Evolutionary conservation across 2,113 vertebrate species (phyloP).

Genomic region (Hoplias malabaricus): DNA sequence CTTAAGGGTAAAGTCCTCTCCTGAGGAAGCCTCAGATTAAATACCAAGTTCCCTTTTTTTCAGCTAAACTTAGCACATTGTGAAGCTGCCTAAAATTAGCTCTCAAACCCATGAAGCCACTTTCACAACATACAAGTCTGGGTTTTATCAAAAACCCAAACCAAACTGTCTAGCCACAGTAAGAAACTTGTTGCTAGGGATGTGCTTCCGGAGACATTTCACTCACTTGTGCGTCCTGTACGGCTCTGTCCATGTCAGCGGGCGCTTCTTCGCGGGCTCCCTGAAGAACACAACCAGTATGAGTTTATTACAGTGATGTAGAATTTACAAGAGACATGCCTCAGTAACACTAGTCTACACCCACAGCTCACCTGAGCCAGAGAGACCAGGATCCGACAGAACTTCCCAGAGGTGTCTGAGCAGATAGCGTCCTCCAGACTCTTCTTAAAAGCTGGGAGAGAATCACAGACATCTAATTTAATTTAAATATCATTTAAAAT

Average conservation of each 20-base stretch:
- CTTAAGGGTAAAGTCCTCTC: neutral
- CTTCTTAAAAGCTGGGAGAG: conserved; percentile 80
- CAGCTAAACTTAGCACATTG: conserved; percentile 19
- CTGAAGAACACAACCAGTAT: conserved; percentile 62
- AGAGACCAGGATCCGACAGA: conserved; percentile 89
- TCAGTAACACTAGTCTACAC: neutral
- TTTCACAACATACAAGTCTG: conserved; percentile 16
- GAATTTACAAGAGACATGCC: conserved; percentile 4
- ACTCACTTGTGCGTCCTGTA: conserved; percentile 87
- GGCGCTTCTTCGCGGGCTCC: conserved; percentile 87
- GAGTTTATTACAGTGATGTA: neutral
- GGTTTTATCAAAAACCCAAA: neutral
- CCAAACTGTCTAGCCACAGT: neutral
- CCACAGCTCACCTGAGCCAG: conserved; percentile 81
- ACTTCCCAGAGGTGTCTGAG: conserved; percentile 91
- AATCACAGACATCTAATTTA: neutral
- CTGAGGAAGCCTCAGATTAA: neutral
- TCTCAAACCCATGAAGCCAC: neutral
- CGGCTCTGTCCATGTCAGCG: conserved; percentile 76
- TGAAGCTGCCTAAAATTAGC: conserved; percentile 18
- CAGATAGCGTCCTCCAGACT: conserved; percentile 85
- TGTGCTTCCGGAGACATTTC: neutral
- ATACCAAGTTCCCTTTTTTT: conserved; percentile 17
- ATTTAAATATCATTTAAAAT: neutral
- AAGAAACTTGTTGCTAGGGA: neutral